These are phyloP conservation scores for Eristalis tenax DNA, from an alignment of 2,888 invertebrate genomes.

Conservation along the genomic window DNA sequence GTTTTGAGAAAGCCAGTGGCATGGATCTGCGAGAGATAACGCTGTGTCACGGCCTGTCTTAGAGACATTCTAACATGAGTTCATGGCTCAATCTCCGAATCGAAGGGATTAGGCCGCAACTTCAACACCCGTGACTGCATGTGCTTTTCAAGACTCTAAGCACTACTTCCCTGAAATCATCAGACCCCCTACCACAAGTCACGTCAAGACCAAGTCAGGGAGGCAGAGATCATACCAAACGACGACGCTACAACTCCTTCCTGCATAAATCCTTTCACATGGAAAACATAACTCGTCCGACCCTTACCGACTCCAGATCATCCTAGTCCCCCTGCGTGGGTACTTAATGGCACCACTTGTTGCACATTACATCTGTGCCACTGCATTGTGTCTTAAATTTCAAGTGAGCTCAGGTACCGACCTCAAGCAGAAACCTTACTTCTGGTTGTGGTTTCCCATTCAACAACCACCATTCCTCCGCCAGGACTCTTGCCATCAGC, in stretches of 20 bases:
- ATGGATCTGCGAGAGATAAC: too few species aligned
- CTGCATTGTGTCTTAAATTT: conserved; percentile 22
- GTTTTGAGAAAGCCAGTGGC: neutral
- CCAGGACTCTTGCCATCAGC: too few species aligned
- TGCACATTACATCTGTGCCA: conserved; percentile 21
- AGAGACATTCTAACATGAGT: too few species aligned
- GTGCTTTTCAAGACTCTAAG: too few species aligned
- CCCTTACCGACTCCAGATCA: neutral
- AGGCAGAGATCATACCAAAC: neutral
- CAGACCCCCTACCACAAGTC: neutral
- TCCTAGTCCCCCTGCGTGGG: neutral
- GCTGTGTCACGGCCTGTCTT: too few species aligned
- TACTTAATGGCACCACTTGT: conserved; percentile 46
- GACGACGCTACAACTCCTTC: neutral
- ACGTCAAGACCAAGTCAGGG: neutral
- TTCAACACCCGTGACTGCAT: too few species aligned
- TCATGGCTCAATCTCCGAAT: too few species aligned
- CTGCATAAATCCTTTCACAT: neutral
- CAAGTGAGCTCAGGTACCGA: conserved; percentile 35
- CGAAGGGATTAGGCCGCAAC: too few species aligned
- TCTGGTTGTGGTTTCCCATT: conserved; percentile 15
- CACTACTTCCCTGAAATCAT: too few species aligned
- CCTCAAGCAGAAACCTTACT: neutral
- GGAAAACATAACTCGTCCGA: neutral
- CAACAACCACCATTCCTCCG: neutral